phyloP scores from a whole-genome alignment of 2,113 vertebrate species.

The Dicentrarchus labrax region DNA sequence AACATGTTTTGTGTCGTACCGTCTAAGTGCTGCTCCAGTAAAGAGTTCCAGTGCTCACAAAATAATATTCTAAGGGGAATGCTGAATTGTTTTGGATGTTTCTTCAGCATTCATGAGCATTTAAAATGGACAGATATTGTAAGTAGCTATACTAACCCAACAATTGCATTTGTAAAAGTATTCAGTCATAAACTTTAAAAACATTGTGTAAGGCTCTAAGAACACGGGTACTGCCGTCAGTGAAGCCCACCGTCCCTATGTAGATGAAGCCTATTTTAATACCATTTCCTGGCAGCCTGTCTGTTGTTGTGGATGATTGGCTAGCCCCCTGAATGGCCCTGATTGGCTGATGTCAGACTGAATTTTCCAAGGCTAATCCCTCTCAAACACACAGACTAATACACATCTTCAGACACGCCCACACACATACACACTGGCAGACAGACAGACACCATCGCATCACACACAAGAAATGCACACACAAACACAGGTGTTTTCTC shows the following conservation, averaged over 20 bases:
- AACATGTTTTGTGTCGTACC: too few relatives aligned
- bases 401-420: slow-evolving; percentile 59
- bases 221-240: neutral
- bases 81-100: neutral
- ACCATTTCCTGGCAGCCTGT: slow-evolving; percentile 41
- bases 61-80: neutral
- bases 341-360: slow-evolving; percentile 69
- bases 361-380: slow-evolving; percentile 68
- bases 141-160: too few relatives aligned
- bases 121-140: neutral
- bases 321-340: slow-evolving; percentile 42
- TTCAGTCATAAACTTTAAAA: neutral
- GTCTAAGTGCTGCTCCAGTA: neutral
- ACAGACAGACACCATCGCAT: neutral
- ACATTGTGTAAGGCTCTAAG: neutral
- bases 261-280: slow-evolving; percentile 43
- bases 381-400: slow-evolving; percentile 28
- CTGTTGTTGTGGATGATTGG: slow-evolving; percentile 57
- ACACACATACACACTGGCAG: slow-evolving; percentile 8
- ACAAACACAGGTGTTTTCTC: slow-evolving; percentile 81
- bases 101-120: neutral
- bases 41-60: neutral
- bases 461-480: slow-evolving; percentile 26
- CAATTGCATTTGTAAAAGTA: neutral
- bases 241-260: neutral